A percentile compares a stretch with the other conserved stretches of the same genome.
phyloP scores from a whole-genome alignment of 1,140 invertebrate species.

The Anastatus disparis region DNA sequence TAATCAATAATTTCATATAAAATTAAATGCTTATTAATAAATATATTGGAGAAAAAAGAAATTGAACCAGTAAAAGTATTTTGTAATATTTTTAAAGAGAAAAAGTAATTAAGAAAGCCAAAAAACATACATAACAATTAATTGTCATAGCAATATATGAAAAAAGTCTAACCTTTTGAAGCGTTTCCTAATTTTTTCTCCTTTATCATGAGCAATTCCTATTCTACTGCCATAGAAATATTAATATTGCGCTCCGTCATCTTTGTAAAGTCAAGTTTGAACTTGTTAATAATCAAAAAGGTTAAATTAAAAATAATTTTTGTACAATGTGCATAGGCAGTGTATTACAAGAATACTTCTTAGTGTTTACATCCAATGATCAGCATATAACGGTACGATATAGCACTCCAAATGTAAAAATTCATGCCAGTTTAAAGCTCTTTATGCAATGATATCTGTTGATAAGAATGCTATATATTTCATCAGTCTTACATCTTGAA shows the following conservation, averaged over 20 bases:
- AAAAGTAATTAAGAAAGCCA: not conserved
- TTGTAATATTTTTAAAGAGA: not conserved
- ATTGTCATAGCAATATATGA: conserved; percentile 30
- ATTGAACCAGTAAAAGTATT: not conserved
- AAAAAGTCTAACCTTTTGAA: conserved; percentile 74
- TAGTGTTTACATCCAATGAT: not conserved
- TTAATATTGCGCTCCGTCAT: conserved; percentile 59
- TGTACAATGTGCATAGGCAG: not conserved
- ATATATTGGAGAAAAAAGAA: not conserved
- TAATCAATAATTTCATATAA: not conserved
- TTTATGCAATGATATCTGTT: no score
- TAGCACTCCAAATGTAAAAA: not conserved
- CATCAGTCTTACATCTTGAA: conserved; percentile 91
- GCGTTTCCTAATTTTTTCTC: conserved; percentile 89
- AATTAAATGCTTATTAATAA: not conserved
- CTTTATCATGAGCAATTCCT: conserved; percentile 93
- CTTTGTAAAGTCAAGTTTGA: not conserved
- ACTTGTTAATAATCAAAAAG: not conserved
- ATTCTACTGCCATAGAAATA: conserved; percentile 94
- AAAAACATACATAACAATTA: conserved; percentile 5
- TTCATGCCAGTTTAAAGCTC: not conserved
- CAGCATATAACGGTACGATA: conserved; percentile 18
- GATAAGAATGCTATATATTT: conserved; percentile 77
- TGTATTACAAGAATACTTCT: not conserved
- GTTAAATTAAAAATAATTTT: not conserved